A percentile compares a stretch with the other conserved stretches of the same genome.
Conservation (phyloP, 2,888 invertebrate genomes). For the Yponomeuta sedellus region DNA sequence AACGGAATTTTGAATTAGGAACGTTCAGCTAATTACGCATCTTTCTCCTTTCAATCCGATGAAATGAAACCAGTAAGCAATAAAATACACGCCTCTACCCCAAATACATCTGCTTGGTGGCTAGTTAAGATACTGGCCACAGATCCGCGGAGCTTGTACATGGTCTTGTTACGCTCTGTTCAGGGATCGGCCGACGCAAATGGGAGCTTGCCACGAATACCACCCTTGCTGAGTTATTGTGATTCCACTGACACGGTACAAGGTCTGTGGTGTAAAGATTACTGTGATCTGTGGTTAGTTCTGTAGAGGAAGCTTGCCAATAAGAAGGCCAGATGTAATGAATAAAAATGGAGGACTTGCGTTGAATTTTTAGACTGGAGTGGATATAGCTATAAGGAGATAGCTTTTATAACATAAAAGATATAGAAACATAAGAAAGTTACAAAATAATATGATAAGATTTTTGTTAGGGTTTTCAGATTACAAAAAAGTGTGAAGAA, state of each 20-base stretch:
- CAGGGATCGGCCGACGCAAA: slow-evolving; percentile 35
- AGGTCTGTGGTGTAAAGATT: background rate
- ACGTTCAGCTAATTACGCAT: background rate
- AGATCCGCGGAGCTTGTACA: background rate
- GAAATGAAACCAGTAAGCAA: background rate
- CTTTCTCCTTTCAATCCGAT: background rate
- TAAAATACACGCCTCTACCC: background rate
- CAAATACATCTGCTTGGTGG: slow-evolving; percentile 2
- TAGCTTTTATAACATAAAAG: no score
- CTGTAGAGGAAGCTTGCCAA: no score
- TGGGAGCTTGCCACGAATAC: slow-evolving; percentile 48
- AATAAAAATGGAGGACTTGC: no score
- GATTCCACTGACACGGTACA: slow-evolving; percentile 20
- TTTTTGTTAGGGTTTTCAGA: no score
- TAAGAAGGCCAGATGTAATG: no score
- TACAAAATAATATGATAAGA: no score
- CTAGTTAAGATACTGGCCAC: background rate
- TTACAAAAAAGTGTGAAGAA: no score
- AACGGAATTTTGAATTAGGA: background rate
- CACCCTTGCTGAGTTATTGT: slow-evolving; percentile 27
- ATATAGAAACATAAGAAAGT: no score
- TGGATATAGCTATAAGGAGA: no score
- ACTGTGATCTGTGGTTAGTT: no score
- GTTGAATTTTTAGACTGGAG: no score
- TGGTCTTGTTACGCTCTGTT: slow-evolving; percentile 9